These are phyloP conservation scores for Corydoras maculifer DNA, from an alignment of 2,113 vertebrate genomes.

Conservation along the genomic window DNA sequence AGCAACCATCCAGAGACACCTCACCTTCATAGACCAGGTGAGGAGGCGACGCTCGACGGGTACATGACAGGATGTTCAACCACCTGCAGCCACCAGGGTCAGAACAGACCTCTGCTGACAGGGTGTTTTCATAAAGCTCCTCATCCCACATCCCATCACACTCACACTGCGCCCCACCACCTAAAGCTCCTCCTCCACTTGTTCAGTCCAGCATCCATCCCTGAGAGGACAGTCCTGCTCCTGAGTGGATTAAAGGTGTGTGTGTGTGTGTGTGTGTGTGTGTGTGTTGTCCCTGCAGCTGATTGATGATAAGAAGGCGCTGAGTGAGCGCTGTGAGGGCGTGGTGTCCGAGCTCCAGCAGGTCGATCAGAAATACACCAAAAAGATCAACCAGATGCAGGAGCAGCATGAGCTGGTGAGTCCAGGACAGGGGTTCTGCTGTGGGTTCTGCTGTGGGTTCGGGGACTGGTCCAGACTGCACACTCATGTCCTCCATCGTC, in stretches of 20 bases:
- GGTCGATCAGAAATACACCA: constrained; percentile 80
- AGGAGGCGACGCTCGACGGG: not conserved
- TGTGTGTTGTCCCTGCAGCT: constrained; percentile 63
- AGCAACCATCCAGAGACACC: constrained; percentile 83
- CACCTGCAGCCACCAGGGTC: too few relatives aligned
- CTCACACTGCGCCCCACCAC: too few relatives aligned
- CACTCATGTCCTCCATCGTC: too few relatives aligned
- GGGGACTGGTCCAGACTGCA: too few relatives aligned
- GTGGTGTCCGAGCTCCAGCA: constrained; percentile 79
- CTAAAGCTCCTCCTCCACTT: too few relatives aligned
- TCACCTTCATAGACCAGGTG: constrained; percentile 93
- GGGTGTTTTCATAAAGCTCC: too few relatives aligned
- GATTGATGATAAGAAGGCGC: constrained; percentile 83
- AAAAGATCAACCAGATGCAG: constrained; percentile 81
- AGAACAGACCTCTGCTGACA: too few relatives aligned
- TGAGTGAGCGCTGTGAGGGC: constrained; percentile 81
- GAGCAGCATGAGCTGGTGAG: constrained; percentile 89
- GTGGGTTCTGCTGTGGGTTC: too few relatives aligned
- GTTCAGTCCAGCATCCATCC: too few relatives aligned
- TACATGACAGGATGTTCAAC: too few relatives aligned
- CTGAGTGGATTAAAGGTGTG: not conserved
- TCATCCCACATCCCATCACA: too few relatives aligned
- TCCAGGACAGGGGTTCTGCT: not conserved
- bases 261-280: not conserved
- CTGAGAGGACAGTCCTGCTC: not conserved